phyloP scores from a whole-genome alignment of 2,797 vertebrate genomes.

The Nyctalus aviator region DNA sequence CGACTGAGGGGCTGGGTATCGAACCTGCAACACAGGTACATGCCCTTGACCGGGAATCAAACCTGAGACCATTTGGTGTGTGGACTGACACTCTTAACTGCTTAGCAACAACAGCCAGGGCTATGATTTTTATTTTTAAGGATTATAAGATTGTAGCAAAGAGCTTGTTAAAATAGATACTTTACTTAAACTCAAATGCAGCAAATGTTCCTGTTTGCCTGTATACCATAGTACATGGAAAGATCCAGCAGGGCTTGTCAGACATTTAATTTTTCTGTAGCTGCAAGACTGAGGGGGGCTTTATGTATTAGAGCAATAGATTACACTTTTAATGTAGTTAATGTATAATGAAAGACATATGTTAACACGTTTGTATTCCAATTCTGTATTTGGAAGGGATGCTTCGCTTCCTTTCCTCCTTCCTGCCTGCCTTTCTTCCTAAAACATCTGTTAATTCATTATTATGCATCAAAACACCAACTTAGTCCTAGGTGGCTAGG shows the following conservation, averaged over 20 bases:
- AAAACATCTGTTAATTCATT: not conserved
- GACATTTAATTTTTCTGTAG: not conserved
- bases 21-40: no score
- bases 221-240: not conserved
- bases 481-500: not conserved
- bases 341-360: not conserved
- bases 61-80: no score
- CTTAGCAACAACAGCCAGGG: no score
- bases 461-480: not conserved
- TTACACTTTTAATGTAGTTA: not conserved
- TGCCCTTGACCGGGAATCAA: no score
- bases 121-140: slow-evolving; percentile 5
- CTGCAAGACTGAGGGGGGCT: not conserved
- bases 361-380: not conserved
- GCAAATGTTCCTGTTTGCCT: not conserved
- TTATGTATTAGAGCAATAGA: not conserved
- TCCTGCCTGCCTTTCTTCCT: not conserved
- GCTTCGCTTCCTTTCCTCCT: not conserved
- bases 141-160: slow-evolving; percentile 33
- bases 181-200: slow-evolving; percentile 34
- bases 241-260: not conserved
- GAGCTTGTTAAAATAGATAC: slow-evolving; percentile 32
- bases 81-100: no score
- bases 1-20: no score
- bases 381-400: not conserved